Percentiles rank a stretch among this genome's conserved stretches.
Evolutionary conservation across 1,140 invertebrate species (phyloP).

Genomic region (Aplysia californica): DNA sequence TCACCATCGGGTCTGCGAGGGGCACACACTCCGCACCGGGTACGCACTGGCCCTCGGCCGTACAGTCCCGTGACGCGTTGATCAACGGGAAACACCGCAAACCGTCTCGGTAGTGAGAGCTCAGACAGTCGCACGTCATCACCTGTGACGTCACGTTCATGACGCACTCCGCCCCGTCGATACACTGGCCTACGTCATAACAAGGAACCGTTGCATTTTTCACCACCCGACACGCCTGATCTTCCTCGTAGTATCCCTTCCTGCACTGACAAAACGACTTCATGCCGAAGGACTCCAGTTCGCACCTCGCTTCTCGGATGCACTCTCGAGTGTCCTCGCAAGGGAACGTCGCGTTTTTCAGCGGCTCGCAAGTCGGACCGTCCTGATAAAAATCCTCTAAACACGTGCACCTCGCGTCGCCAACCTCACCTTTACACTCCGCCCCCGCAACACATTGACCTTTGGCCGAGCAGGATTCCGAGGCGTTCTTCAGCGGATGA

Average conservation of each 20-base stretch:
- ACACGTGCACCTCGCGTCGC: not conserved
- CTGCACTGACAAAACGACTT: slow-evolving; percentile 17
- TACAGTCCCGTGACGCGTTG: slow-evolving; percentile 8
- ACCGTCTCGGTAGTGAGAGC: slow-evolving; percentile 11
- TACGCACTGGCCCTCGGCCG: slow-evolving; percentile 17
- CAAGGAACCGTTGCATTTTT: slow-evolving; percentile 12
- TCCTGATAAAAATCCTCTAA: slow-evolving; percentile 2
- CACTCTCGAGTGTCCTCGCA: not conserved
- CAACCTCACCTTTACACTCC: slow-evolving; percentile 11
- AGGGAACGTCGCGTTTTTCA: slow-evolving; percentile 1
- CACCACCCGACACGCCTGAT: slow-evolving; percentile 2
- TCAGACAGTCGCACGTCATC: slow-evolving; percentile 14
- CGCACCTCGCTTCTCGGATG: slow-evolving; percentile 13
- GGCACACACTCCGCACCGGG: slow-evolving; percentile 17
- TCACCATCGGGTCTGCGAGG: not conserved
- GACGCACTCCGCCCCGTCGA: slow-evolving; percentile 21
- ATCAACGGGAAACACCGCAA: slow-evolving; percentile 7
- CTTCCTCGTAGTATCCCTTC: slow-evolving; percentile 21
- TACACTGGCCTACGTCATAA: slow-evolving; percentile 18
- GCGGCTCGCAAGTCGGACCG: not conserved
- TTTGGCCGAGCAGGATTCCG: slow-evolving; percentile 13
- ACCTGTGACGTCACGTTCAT: not conserved
- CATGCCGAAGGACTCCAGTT: not conserved
- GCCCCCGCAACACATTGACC: slow-evolving; percentile 26
- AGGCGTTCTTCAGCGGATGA: slow-evolving; percentile 12